Base-by-base conservation (phyloP, 2,113 vertebrate genomes). In the Otolemur garnettii region DNA sequence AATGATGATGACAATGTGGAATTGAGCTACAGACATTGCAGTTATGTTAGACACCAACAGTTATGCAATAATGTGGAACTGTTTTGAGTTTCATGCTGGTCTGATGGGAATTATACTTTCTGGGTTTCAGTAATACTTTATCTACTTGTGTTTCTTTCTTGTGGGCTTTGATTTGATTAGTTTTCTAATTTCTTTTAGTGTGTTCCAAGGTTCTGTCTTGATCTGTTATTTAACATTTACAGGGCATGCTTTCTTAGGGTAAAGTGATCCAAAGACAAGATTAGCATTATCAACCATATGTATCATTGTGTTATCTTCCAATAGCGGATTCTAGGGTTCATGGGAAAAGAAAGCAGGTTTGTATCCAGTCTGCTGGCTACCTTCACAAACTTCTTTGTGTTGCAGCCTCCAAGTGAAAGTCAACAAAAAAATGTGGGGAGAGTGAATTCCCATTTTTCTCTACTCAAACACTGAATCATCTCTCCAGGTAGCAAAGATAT, bases 51-150 rank as follows among this genome's bases (percentile, higher is more conserved):
- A 97, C 96, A 98, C 22, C 35, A 97, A n/a, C 89, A 97, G 89
- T 95, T 95, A 91, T 69, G 82, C 26, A 98, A 97, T 92, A 90
- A 86, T 96, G 68, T 88, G 94, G 94, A 97, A 97, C 94, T 96
- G 94, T 97, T 97, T 91, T 95, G 96, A 97, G 95, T 98, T 98
- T 98, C 93, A 97, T 90, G 81, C 90, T 98, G 94, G 95, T 97
- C 98, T 97, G 90, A 97, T 92, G 95, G 96, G 93, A 98, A 98
- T 95, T 96, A 96, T 12, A 98, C 69, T 91, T 96, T 79, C 55
- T 97, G 91, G 94, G 88, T 98, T 98, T 97, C 75, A 80, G 94
- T 98, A 98, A 93, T 77, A 89, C 90, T 94, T 96, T 94, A 87
- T 97, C 68, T 90, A 90, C 90, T 97, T 95, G 90, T 74, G 82